Conservation (phyloP, 2,888 invertebrate genomes). For the Caenorhabditis panamensis region DNA sequence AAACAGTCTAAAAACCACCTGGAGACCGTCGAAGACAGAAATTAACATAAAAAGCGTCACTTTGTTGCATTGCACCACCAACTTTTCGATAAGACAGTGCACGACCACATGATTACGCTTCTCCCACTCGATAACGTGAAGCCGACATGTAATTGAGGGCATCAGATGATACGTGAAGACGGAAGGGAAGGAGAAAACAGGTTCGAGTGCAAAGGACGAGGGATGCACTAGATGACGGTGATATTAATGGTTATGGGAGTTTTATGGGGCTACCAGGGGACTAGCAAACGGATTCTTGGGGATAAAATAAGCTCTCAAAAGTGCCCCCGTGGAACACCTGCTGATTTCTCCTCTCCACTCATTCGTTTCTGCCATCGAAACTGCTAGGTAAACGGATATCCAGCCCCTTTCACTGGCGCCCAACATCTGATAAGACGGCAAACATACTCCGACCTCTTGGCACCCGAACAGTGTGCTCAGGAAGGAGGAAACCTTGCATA, state of each 20-base stretch:
- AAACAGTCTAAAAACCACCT: no score
- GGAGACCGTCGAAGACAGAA: no score
- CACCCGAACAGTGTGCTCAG: slow-evolving; percentile 47
- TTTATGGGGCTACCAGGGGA: not conserved
- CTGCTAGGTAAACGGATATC: slow-evolving; percentile 37
- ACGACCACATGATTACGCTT: slow-evolving; percentile 13
- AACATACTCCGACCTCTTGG: slow-evolving; percentile 51
- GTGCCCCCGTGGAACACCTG: slow-evolving; percentile 14
- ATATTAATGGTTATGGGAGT: not conserved
- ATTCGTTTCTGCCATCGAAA: slow-evolving; percentile 21
- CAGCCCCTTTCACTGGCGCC: slow-evolving; percentile 19
- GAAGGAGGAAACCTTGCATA: slow-evolving; percentile 13
- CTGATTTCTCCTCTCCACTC: not conserved
- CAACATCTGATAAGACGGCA: slow-evolving; percentile 47
- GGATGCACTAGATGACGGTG: slow-evolving; percentile 11
- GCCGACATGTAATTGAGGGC: not conserved
- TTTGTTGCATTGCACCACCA: not conserved
- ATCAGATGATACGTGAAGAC: slow-evolving; percentile 25
- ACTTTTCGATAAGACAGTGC: not conserved
- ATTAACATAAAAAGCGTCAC: not conserved
- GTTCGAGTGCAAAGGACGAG: slow-evolving; percentile 45
- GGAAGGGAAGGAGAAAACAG: slow-evolving; percentile 34
- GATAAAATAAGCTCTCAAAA: slow-evolving; percentile 12
- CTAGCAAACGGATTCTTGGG: not conserved
- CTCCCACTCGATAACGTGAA: not conserved